Base-by-base conservation (phyloP, 1,140 invertebrate genomes). In the Maconellicoccus hirsutus region DNA sequence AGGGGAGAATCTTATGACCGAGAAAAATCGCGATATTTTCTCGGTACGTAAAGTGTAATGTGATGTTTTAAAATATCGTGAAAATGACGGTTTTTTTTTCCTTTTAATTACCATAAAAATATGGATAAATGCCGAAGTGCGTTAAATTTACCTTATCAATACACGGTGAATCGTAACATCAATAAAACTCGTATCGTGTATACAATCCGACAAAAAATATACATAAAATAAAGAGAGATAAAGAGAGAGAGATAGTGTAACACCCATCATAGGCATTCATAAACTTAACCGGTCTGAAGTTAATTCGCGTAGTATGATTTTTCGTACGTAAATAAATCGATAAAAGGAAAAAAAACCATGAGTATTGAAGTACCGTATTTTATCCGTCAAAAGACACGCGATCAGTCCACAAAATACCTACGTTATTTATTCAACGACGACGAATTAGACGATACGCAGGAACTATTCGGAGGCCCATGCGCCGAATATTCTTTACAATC, bases 401-500 rank as follows among this genome's bases (percentile, higher is more conserved):
- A 16, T 52, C 42, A 52, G 42, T 52, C 42, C 2, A n/a, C n/a
- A n/a, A n/a, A n/a, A n/a, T n/a, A n/a, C n/a, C 1, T 66, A 23
- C 3, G 22, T 25, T 23, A 66, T 22, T 66, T 66, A 26, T 66
- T 66, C 19, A 66, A 66, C 25, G 61, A 66, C 10, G 61, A 66
- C 21, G 61, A 10, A 23, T 10, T 66, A 66, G 61, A 66, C 2
- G 61, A 66, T 25, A 66, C 25, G 61, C 61, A 66, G 61, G 61
- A 66, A 66, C 61, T 66, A 66, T 25, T 10, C 19, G 61, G 61
- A 23, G 61, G 61, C 25, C 61, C 61, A 12, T 12, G 61, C 8
- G 61, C 10, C 19, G 61, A 66, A 66, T 66, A 66, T 26, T 66
- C 61, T 25, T 66, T 66, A 25, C 21, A 66, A 66, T 66, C 61